Conservation (phyloP, 2,888 invertebrate genomes). For the Cremastinae sp. region DNA sequence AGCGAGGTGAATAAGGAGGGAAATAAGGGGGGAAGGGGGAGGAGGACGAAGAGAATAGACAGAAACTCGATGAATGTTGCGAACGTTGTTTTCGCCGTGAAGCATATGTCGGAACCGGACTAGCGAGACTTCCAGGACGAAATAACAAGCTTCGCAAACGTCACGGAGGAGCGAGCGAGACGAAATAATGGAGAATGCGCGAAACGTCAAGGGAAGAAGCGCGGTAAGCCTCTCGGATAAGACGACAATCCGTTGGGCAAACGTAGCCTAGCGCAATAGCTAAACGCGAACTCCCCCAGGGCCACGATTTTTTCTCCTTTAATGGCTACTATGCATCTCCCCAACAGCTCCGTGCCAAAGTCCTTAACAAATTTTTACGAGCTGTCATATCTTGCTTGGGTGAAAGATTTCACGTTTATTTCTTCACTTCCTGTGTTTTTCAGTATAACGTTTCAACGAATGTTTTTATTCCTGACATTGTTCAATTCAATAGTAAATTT, state of each 20-base stretch:
- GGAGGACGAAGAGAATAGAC: slow-evolving; percentile 54
- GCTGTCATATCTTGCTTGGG: slow-evolving; percentile 51
- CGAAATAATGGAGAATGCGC: slow-evolving; percentile 46
- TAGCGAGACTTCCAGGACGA: slow-evolving; percentile 51
- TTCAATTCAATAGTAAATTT: too few relatives aligned
- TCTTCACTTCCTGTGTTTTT: slow-evolving; percentile 18
- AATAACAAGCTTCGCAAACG: slow-evolving; percentile 59
- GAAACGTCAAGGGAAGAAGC: slow-evolving; percentile 56
- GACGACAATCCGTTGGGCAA: slow-evolving; percentile 78
- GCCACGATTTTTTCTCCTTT: slow-evolving; percentile 73
- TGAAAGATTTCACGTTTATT: slow-evolving; percentile 49
- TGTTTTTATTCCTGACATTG: too few relatives aligned
- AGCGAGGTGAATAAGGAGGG: too few relatives aligned
- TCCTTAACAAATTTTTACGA: slow-evolving; percentile 40
- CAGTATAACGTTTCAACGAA: slow-evolving; percentile 11
- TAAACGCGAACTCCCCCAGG: slow-evolving; percentile 8
- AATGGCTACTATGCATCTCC: slow-evolving; percentile 74
- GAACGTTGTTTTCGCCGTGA: slow-evolving; percentile 34
- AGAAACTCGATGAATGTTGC: slow-evolving; percentile 56
- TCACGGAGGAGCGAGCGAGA: slow-evolving; percentile 24
- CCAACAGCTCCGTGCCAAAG: slow-evolving; percentile 69
- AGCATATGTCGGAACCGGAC: slow-evolving; percentile 41
- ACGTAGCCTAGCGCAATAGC: slow-evolving; percentile 65
- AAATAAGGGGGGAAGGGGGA: too few relatives aligned
- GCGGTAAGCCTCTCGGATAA: slow-evolving; percentile 69